Base-by-base conservation (phyloP, 2,113 vertebrate species). In the Hippocampus zosterae region DNA sequence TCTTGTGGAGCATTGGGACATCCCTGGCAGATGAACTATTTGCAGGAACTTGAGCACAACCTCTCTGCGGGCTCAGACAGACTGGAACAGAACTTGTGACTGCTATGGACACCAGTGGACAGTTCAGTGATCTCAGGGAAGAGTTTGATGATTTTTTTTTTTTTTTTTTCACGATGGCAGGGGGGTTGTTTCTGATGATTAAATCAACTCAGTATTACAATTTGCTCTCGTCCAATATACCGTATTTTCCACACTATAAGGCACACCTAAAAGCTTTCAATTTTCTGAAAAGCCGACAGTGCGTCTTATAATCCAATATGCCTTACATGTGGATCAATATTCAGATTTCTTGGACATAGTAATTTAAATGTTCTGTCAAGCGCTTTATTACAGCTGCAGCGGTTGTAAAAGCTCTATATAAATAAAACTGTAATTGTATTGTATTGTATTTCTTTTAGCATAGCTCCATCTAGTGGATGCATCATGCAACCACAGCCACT, bases 11-110 rank as follows among this genome's bases (percentile, higher is more conserved):
- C 86, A 65, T 55, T 85, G 23, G 87, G 86, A 67, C 81, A 85
- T 44, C 82, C 87, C 13, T 91, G 88, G 90, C 88, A 87, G 77
- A 71, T 88, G 71, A 80, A 79, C 83, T 87, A 88, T 76, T 68
- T 85, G 71, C 84, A 88, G 72, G 88, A 91, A 55, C 68, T 78
- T 0, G 85, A 88, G 67, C 77, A 81, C 74, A 76, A 72, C 71
- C 62, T 87, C 33, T 67, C 84, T 21, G 56, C 86, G 68, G 83
- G 87, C 69, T 70, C 84, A 63, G 83, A 89, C 46, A 59, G 81
- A 68, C 52, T 80, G 65, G 82, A 70, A 79, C 62, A 46, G 27
- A 9, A 42, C 59, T 37, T 64, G 63, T 48, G 29, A 79, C 67
- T 40, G 55, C 60, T 57, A n/a, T 46, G 8, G 55, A 67, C 4